phyloP scores from a whole-genome alignment of 2,113 vertebrate species.

The Heterotilapia buettikoferi region DNA sequence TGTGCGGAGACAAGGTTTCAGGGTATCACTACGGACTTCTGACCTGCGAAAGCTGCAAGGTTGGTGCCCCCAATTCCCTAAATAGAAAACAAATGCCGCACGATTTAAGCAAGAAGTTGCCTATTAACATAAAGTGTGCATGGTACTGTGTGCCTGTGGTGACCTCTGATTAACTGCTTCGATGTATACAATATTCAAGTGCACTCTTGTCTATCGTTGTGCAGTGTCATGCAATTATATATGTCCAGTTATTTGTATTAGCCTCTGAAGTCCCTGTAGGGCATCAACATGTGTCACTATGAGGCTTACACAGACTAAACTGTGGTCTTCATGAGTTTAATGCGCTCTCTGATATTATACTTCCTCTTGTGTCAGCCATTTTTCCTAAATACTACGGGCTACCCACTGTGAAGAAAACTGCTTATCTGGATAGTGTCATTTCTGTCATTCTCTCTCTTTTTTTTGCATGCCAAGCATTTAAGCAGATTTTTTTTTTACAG shows the following conservation, averaged over 20 bases:
- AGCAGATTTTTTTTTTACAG: neutral
- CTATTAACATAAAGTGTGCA: neutral
- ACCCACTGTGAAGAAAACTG: neutral
- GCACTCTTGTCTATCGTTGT: neutral
- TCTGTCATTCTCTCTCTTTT: neutral
- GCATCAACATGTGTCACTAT: neutral
- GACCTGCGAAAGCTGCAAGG: conserved; percentile 99
- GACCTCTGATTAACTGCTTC: neutral
- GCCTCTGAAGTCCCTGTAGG: too few species aligned
- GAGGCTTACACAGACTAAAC: neutral
- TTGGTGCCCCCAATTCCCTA: conserved; percentile 53
- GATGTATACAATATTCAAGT: neutral
- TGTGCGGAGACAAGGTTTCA: conserved; percentile 98
- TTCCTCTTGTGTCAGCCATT: neutral
- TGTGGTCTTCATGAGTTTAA: neutral
- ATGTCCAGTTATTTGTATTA: neutral
- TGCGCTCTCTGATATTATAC: neutral
- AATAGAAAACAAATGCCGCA: neutral
- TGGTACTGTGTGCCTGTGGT: neutral
- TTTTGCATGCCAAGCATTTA: neutral
- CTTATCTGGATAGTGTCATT: neutral
- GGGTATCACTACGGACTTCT: conserved; percentile 98
- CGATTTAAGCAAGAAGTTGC: neutral
- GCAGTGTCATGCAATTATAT: neutral
- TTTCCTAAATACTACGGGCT: neutral